phyloP scores from a whole-genome alignment of 1,140 invertebrate genomes.

The Pentalonia nigronervosa region DNA sequence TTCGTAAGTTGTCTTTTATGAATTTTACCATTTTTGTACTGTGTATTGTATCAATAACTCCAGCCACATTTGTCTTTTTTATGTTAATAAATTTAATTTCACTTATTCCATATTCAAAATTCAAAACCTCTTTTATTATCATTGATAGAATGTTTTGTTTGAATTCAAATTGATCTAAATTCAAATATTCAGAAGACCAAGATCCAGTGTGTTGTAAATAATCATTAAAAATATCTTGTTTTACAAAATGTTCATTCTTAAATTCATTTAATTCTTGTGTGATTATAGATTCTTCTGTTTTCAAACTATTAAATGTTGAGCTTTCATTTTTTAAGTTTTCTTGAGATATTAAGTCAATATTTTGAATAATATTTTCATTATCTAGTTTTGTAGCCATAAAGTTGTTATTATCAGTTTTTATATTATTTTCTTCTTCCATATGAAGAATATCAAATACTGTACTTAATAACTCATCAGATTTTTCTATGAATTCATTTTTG shows the following conservation, averaged over 20 bases:
- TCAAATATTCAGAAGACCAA: slow-evolving; percentile 47
- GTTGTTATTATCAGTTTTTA: not conserved
- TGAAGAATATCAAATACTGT: not conserved
- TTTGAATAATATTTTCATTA: not conserved
- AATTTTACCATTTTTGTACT: slow-evolving; percentile 16
- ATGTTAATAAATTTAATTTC: slow-evolving; percentile 12
- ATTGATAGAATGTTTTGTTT: not conserved
- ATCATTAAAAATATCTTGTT: not conserved
- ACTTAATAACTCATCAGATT: not conserved
- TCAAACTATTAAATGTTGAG: not conserved
- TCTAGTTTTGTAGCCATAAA: not conserved
- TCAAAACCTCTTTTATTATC: slow-evolving; percentile 31
- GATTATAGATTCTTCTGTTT: not conserved
- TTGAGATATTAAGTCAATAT: not conserved
- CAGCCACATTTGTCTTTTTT: slow-evolving; percentile 33
- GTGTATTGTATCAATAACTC: not conserved
- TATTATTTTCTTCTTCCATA: not conserved
- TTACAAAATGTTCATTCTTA: not conserved
- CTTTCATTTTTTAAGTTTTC: not conserved
- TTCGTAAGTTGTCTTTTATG: not conserved
- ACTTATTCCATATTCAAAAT: slow-evolving; percentile 30
- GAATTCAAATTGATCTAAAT: not conserved
- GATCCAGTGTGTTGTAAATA: slow-evolving; percentile 12
- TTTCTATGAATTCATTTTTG: not conserved
- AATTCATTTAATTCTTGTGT: not conserved